Base-by-base conservation (phyloP, 53 echinoderm and acorn worm genomes). In the Arbacia lixula region DNA sequence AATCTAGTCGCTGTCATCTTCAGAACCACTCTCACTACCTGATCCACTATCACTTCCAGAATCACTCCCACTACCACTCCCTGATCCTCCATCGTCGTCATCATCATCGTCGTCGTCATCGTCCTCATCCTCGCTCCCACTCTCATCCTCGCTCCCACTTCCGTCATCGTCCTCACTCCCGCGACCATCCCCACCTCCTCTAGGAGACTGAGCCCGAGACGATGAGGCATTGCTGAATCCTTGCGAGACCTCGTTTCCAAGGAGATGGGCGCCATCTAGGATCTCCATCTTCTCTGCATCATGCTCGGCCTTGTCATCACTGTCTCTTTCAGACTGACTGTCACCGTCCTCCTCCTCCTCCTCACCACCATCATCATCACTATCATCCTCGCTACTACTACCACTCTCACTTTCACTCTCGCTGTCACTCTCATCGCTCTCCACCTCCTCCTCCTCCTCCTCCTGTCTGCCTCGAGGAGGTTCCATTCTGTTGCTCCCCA, bases 1-100 rank as follows among this genome's bases (percentile, higher is more conserved):
- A n/a, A n/a, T n/a, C n/a, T n/a, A n/a, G n/a, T 46, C 41, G 28
- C 71, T 71, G 24, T 29, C 71, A 46, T 71, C 71, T 42, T 71
- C 71, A 42, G 71, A 71, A 6, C 71, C 71, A 71, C 46, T 46
- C 14, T 14, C 46, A 46, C 71, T 71, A 12, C 71, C 71, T 25
- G 71, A 71, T 27, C 17, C 79, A 77, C 76, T 75, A 0, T 57
- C 77, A 56, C 58, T 26, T 11, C 28, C 37, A 9, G 57, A 35
- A 31, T 32, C 64, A 64, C 64, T 64, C 6, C 64, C 64, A 31
- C 64, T 64, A 36, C 16, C 77, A 77, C 58, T 57, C 14, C 35
- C 56, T 3, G 77, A 77, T 6, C 36, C 77, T 0, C 37, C 58
- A 2, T 77, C 77, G 3, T 53, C 75, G 14, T 34, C 55, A 53